These are phyloP conservation scores for Brachionus rotundiformis DNA, from an alignment of 1,140 invertebrate species.

Conservation along the genomic window DNA sequence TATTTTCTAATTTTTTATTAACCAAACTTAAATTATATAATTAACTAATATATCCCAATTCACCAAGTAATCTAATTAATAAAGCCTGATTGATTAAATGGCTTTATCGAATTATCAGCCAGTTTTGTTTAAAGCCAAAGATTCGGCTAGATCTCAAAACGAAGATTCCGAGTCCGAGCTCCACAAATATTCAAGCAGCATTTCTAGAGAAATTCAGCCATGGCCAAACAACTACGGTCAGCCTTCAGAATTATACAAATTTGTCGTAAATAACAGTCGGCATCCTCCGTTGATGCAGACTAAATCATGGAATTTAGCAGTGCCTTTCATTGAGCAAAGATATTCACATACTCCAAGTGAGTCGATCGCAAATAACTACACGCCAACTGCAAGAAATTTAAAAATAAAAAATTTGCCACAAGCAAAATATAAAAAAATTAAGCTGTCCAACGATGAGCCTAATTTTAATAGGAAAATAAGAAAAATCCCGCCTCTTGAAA, in stretches of 20 bases:
- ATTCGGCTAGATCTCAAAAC: background rate
- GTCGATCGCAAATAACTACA: slow-evolving; percentile 69
- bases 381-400: slow-evolving; percentile 66
- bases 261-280: slow-evolving; percentile 61
- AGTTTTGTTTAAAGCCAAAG: background rate
- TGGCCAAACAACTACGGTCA: background rate
- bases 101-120: slow-evolving; percentile 11
- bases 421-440: slow-evolving; percentile 54
- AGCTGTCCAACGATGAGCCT: background rate
- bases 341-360: slow-evolving; percentile 69
- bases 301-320: slow-evolving; percentile 64
- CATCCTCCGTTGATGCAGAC: slow-evolving; percentile 64
- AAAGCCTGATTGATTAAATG: background rate
- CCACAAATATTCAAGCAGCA: slow-evolving; percentile 28
- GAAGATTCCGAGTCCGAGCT: background rate
- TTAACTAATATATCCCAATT: background rate
- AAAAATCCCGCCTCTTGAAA: slow-evolving; percentile 3
- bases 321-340: slow-evolving; percentile 63
- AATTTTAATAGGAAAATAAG: background rate
- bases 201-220: slow-evolving; percentile 12
- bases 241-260: slow-evolving; percentile 55
- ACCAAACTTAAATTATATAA: slow-evolving; percentile 32
- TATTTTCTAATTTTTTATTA: slow-evolving; percentile 15
- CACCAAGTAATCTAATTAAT: background rate
- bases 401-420: slow-evolving; percentile 66